Evolutionary conservation across 2,113 vertebrate genomes (phyloP), one percentile per base, ranked within the genome.

Genomic region (Labeo rohita): DNA sequence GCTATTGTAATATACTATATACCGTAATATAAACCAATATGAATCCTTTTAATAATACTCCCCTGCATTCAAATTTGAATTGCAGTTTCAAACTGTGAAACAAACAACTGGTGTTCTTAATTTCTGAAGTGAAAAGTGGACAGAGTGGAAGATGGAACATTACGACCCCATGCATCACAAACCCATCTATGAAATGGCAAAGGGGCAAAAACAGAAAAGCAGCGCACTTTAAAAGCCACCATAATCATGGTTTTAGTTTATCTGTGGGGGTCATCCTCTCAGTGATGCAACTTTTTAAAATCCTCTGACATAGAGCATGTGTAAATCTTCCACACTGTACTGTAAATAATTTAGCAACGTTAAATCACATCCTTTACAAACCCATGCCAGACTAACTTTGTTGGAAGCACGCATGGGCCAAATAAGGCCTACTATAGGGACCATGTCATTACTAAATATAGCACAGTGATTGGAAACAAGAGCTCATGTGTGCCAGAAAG

Each of bases 391-490:
- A 49, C 10, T 74, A 23, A 47, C 45, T 16, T 49, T 76, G 23
- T 16, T 1, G 6, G 23, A 76, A 34, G 13, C 74, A 76, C 1
- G n/a, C 11, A 34, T 52, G 45, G 47, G 21, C 77, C 52, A 59
- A 80, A 47, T 16, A 18, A 47, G 39, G 56, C 3, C 39, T 54
- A 34, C 49, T 18, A 36, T 54, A 77, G 74, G 23, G 1, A 54
- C 54, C 28, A 50, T 15, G 15, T 36, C 63, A 70, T 49, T 28
- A 68, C 81, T 70, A 84, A 90, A 83, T 56, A 86, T 84, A 88
- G 65, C 84, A 79, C 52, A 54, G 21, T 65, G 74, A 84, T 70
- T 77, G 66, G 16, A 72, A 83, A 34, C 49, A 70, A 70, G 36
- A n/a, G 28, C 23, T 61, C 1, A 59, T 76, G 34, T 70, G n/a